phyloP scores from a whole-genome alignment of 2,888 invertebrate species.

The Crepidodera aurea region DNA sequence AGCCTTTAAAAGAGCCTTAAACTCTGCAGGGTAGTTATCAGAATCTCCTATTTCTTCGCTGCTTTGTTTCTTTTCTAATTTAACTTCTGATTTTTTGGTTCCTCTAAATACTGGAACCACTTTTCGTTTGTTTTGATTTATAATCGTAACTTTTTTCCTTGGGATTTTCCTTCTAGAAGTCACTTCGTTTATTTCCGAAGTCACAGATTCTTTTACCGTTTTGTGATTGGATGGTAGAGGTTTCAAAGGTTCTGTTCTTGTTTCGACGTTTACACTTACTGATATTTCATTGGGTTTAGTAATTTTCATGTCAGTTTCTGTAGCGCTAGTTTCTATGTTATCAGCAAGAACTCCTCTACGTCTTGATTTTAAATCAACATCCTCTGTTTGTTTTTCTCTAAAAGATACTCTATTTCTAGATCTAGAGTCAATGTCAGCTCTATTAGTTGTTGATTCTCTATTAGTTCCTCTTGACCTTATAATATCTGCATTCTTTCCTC shows the following conservation, averaged over 20 bases:
- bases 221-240: slow-evolving; percentile 32
- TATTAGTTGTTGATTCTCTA: neutral
- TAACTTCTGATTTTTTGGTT: slow-evolving; percentile 49
- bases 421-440: neutral
- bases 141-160: slow-evolving; percentile 41
- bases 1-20: slow-evolving; percentile 71
- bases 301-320: slow-evolving; percentile 49
- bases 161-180: slow-evolving; percentile 54
- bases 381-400: slow-evolving; percentile 5
- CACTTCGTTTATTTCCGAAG: slow-evolving; percentile 55
- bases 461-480: neutral
- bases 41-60: slow-evolving; percentile 67
- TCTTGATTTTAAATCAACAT: slow-evolving; percentile 17
- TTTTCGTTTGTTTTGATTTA: slow-evolving; percentile 35
- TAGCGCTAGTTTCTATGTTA: slow-evolving; percentile 46
- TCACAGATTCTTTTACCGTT: slow-evolving; percentile 53
- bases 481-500: neutral
- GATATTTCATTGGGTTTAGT: slow-evolving; percentile 42
- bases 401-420: neutral
- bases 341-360: slow-evolving; percentile 39
- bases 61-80: slow-evolving; percentile 48
- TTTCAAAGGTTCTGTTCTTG: slow-evolving; percentile 44
- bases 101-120: slow-evolving; percentile 42
- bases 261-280: slow-evolving; percentile 44
- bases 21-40: slow-evolving; percentile 72